These are phyloP conservation scores for Propithecus coquereli DNA, from an alignment of 2,113 vertebrate genomes.

Conservation along the genomic window DNA sequence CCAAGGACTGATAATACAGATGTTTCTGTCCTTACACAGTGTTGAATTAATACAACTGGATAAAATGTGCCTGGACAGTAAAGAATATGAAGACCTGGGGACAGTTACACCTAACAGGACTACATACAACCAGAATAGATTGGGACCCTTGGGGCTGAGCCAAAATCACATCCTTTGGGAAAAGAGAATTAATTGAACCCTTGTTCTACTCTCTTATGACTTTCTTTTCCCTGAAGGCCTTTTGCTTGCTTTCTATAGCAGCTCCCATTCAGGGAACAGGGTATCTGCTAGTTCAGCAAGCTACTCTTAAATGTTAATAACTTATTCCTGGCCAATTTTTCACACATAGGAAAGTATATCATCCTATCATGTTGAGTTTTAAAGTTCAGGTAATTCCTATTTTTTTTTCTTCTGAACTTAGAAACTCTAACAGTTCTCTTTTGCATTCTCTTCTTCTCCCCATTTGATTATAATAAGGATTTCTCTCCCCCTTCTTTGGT, in stretches of 20 bases:
- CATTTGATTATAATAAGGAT: conserved; percentile 41
- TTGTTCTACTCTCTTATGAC: conserved; percentile 37
- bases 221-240: conserved; percentile 49
- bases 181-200: conserved; percentile 46
- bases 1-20: not conserved
- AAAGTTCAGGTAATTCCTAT: conserved; percentile 42
- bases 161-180: conserved; percentile 48
- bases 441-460: not conserved
- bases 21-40: not conserved
- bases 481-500: not conserved
- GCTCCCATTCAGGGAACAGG: conserved; percentile 14
- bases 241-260: conserved; percentile 38
- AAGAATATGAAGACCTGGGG: not conserved
- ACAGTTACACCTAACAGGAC: not conserved
- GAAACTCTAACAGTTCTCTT: not conserved
- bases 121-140: not conserved
- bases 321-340: conserved; percentile 42
- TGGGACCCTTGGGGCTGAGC: not conserved
- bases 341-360: conserved; percentile 21
- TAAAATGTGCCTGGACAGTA: not conserved
- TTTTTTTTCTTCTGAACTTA: not conserved
- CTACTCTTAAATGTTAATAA: conserved; percentile 58
- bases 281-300: conserved; percentile 53
- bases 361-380: conserved; percentile 50
- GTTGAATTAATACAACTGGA: not conserved